Conservation (phyloP, 2,113 vertebrate species). For the Meleagris gallopavo region DNA sequence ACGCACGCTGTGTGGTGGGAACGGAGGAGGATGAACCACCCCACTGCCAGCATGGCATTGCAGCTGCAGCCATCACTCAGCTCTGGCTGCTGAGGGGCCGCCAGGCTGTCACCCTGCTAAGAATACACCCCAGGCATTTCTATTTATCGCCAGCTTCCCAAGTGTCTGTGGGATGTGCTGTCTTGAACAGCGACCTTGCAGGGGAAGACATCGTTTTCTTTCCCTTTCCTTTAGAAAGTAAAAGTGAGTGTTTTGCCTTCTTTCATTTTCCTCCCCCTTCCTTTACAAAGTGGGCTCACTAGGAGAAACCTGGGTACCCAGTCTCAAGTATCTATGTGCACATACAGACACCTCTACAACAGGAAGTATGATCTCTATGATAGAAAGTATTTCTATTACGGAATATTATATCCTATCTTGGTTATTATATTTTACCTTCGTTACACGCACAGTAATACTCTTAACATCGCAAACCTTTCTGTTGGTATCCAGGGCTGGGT, state of each 20-base stretch:
- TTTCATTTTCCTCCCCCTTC: not conserved
- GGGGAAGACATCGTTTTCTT: not conserved
- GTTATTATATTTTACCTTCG: too few relatives aligned
- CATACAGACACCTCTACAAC: too few relatives aligned
- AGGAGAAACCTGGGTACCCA: too few relatives aligned
- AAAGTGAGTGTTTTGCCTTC: not conserved
- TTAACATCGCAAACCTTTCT: too few relatives aligned
- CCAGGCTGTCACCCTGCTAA: not conserved
- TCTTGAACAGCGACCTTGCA: not conserved
- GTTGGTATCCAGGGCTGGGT: too few relatives aligned
- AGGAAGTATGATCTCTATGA: too few relatives aligned
- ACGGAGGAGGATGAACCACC: not conserved
- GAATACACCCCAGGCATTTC: not conserved
- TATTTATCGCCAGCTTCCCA: not conserved
- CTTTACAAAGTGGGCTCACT: too few relatives aligned
- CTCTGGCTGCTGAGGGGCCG: not conserved
- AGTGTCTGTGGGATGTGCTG: not conserved
- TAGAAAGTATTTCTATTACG: too few relatives aligned
- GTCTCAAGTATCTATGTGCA: too few relatives aligned
- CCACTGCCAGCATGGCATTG: not conserved
- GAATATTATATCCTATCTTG: too few relatives aligned
- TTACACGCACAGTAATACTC: too few relatives aligned
- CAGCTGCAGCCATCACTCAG: slow-evolving; percentile 20
- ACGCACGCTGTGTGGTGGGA: not conserved
- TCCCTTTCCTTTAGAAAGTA: not conserved